A percentile compares a stretch with the other conserved stretches of the same genome.
Evolutionary conservation across 2,113 vertebrate genomes (phyloP).

Genomic region (Boleophthalmus pectinirostris): DNA sequence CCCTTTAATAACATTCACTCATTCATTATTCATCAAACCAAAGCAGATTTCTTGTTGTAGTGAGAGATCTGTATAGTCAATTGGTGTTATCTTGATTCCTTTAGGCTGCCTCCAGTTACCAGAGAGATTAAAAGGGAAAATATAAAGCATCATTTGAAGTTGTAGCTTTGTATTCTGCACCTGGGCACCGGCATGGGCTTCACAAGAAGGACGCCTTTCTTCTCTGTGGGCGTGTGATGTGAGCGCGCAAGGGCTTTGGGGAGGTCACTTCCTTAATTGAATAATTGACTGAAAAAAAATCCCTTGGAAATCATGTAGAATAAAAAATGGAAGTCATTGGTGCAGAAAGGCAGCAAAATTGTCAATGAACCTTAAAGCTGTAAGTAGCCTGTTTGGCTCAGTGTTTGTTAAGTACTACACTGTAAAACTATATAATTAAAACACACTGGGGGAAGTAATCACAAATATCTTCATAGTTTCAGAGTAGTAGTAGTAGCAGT

Average conservation of each 20-base stretch:
- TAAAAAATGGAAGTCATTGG: conserved; percentile 32
- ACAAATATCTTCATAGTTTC: not conserved
- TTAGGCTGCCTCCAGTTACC: conserved; percentile 2
- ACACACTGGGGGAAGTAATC: not conserved
- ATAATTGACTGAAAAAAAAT: conserved; percentile 52
- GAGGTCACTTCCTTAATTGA: conserved; percentile 61
- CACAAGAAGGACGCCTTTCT: conserved; percentile 58
- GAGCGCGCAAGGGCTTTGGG: conserved; percentile 32
- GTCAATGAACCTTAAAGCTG: conserved; percentile 41
- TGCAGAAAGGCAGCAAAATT: conserved; percentile 45
- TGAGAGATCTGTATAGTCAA: not conserved
- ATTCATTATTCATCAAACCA: not conserved
- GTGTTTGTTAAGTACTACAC: conserved; percentile 55
- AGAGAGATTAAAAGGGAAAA: conserved; percentile 13
- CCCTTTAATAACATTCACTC: not conserved
- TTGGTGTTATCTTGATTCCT: conserved; percentile 10
- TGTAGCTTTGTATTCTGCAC: conserved; percentile 44
- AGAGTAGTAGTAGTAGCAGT: no score
- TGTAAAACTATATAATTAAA: not conserved
- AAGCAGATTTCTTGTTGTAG: conserved; percentile 2
- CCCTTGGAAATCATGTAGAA: conserved; percentile 26
- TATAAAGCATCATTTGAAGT: conserved; percentile 43
- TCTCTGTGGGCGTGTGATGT: conserved; percentile 36
- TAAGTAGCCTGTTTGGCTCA: conserved; percentile 22
- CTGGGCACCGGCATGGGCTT: conserved; percentile 39